A percentile compares a stretch with the other conserved stretches of the same genome.
phyloP scores from a whole-genome alignment of 2,888 invertebrate genomes.

The Leptinotarsa juncta region DNA sequence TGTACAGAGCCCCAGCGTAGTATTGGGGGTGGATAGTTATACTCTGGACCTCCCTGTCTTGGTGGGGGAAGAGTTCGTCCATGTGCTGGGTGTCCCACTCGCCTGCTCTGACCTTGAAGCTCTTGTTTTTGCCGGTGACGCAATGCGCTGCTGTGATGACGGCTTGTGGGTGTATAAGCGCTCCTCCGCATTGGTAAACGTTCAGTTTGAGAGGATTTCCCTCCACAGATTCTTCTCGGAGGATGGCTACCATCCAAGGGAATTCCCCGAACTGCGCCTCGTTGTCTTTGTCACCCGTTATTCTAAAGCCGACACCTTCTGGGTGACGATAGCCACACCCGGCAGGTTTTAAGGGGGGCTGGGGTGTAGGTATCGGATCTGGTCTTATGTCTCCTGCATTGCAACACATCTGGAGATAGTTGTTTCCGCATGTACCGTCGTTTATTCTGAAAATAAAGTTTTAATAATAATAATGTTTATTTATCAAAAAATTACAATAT shows the following conservation, averaged over 20 bases:
- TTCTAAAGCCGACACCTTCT: constrained; percentile 79
- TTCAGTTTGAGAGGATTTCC: constrained; percentile 49
- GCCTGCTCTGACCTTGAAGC: constrained; percentile 70
- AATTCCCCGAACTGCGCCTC: constrained; percentile 85
- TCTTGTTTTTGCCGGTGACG: constrained; percentile 65
- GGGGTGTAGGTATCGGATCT: constrained; percentile 52
- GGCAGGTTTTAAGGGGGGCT: constrained; percentile 45
- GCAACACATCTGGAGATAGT: constrained; percentile 72
- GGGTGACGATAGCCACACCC: constrained; percentile 81
- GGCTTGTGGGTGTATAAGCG: constrained; percentile 80
- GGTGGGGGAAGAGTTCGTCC: constrained; percentile 70
- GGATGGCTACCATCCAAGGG: constrained; percentile 86
- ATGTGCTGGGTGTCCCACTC: constrained; percentile 88
- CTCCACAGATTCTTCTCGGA: constrained; percentile 70
- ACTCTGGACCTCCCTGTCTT: constrained; percentile 70
- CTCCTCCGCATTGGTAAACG: constrained; percentile 75
- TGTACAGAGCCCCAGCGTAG: constrained; percentile 55
- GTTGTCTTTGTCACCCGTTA: constrained; percentile 73
- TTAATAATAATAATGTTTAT: too few relatives aligned
- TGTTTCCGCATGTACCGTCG: constrained; percentile 61
- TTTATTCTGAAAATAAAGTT: constrained; percentile 48
- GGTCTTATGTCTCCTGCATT: constrained; percentile 54
- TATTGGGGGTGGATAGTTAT: constrained; percentile 56
- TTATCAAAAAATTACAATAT: too few relatives aligned
- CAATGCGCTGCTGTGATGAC: constrained; percentile 88